phyloP scores from a whole-genome alignment of 64 coral and sea anemone genomes.

The Porites lutea region DNA sequence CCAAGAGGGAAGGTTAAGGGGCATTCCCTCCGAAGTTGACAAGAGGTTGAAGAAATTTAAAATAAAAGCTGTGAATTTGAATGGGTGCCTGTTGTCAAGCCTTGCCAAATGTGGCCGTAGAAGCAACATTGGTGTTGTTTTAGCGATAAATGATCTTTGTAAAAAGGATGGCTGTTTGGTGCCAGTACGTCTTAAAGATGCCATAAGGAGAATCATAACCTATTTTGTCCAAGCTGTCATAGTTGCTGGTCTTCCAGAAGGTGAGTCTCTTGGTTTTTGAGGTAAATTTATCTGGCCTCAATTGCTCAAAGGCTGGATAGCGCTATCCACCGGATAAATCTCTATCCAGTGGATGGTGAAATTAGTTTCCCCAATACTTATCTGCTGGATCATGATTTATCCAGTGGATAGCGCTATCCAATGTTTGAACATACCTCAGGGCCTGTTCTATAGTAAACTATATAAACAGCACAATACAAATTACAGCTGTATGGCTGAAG shows the following conservation, averaged over 20 bases:
- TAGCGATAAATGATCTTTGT: constrained; percentile 13
- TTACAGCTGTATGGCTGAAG: too few species aligned
- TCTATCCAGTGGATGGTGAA: too few species aligned
- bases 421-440: too few species aligned
- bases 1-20: neutral
- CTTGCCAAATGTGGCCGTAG: neutral
- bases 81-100: constrained; percentile 12
- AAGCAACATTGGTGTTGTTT: neutral
- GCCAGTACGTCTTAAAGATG: neutral
- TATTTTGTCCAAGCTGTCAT: constrained; percentile 42
- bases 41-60: neutral
- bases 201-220: constrained; percentile 8
- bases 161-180: neutral
- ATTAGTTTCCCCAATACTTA: too few species aligned
- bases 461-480: too few species aligned
- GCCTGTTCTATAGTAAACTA: too few species aligned
- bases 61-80: neutral
- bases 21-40: neutral
- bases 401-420: too few species aligned
- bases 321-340: too few species aligned
- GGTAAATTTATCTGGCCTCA: too few species aligned
- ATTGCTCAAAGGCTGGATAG: too few species aligned
- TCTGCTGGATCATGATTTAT: too few species aligned
- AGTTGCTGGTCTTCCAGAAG: constrained; percentile 61
- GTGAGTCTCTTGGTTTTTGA: constrained; percentile 2